Conservation (phyloP, 2,113 vertebrate genomes). For the Galbula dea region DNA sequence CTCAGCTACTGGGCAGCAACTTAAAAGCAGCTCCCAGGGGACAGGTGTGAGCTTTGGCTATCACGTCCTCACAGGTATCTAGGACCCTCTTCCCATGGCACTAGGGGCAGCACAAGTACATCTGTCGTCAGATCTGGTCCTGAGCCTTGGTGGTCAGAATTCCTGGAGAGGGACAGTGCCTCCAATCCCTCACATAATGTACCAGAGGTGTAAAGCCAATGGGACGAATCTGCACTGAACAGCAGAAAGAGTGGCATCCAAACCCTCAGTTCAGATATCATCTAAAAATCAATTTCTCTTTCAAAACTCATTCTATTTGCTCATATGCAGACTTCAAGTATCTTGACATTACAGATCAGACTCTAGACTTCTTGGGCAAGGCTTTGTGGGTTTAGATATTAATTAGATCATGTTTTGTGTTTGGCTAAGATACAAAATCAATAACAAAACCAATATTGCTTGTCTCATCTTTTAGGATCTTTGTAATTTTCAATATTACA, state of each 20-base stretch:
- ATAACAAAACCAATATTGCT: background rate
- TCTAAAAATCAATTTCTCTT: background rate
- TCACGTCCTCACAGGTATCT: fast-evolving
- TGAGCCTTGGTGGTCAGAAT: fast-evolving
- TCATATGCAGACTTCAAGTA: background rate
- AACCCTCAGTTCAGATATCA: background rate
- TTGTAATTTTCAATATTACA: background rate
- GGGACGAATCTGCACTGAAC: background rate
- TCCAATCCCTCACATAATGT: background rate
- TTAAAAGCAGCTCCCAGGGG: background rate
- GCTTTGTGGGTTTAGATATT: background rate
- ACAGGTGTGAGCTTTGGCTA: background rate
- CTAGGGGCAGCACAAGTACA: fast-evolving
- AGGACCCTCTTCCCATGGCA: background rate
- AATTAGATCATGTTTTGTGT: background rate
- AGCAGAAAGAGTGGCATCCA: background rate
- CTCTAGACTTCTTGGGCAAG: background rate
- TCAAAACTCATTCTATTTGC: background rate
- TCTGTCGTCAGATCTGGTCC: background rate
- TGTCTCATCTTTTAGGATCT: background rate
- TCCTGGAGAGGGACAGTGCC: background rate
- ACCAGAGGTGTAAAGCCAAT: background rate
- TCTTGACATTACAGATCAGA: background rate
- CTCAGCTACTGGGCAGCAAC: fast-evolving
- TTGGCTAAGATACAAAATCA: background rate